Evolutionary conservation across 1,140 invertebrate species (phyloP), one percentile per base, ranked within the genome.

Genomic region (Drosophila sulfurigaster): DNA sequence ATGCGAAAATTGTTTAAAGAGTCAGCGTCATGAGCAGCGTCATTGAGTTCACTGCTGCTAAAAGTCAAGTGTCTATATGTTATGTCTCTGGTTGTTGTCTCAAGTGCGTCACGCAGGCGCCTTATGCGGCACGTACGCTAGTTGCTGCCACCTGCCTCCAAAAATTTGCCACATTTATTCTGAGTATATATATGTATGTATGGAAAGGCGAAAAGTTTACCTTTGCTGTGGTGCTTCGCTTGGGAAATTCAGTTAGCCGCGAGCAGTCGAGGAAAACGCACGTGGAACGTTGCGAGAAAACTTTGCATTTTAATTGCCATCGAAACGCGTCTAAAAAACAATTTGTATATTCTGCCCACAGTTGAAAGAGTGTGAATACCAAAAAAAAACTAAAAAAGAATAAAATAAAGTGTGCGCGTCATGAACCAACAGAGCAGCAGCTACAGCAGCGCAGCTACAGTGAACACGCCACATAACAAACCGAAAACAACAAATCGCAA

Each of bases 201-300:
- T 66, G 43, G n/a, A 32, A 32, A 32, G 5, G 32, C 32, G 32
- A 32, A 32, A 32, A 32, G 85, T 88, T 87, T 89, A 88, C 83
- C 78, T 89, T 81, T 49, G 63, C 32, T 8, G 51, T 59, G 60
- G 69, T 64, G 75, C n/a, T 69, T 67, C 70, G 74, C 41, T 56
- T 56, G 81, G 65, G 35, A 76, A 89, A 89, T 81, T 88, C 75
- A 88, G 85, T 88, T 68, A 77, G 51, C 45, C 68, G 85, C 75
- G 67, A 88, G 69, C 78, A 78, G 71, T 43, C 68, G 43, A 71
- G 48, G 71, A 65, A 65, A 64, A 63, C 69, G 68, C 79, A 83
- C 73, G 85, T 64, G 77, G 38, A 64, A 32, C 45, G 15, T 56
- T 52, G 51, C 46, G 49, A 70, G 38, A 71, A 70, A 71, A 70